phyloP scores from a whole-genome alignment of 1,140 invertebrate species.

The Patella vulgata region DNA sequence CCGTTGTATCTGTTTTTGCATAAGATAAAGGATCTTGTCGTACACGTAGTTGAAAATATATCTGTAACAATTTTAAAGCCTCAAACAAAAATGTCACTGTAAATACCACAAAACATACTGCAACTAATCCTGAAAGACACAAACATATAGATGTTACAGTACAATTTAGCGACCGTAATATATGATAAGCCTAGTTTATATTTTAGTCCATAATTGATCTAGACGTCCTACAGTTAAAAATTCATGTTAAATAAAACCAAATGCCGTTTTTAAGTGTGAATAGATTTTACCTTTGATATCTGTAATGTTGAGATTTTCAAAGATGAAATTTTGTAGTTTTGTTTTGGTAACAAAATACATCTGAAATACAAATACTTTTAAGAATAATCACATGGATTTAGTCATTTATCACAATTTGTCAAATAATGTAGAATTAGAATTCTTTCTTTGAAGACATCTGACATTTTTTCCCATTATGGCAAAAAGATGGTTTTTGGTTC shows the following conservation, averaged over 20 bases:
- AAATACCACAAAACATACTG: conserved; percentile 17
- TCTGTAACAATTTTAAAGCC: conserved; percentile 25
- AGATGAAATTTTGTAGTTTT: conserved; percentile 23
- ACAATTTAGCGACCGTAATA: too few species aligned
- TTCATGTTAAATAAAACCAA: too few species aligned
- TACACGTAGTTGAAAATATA: conserved; percentile 27
- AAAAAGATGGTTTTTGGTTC: too few species aligned
- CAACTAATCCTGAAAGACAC: conserved; percentile 21
- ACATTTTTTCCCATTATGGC: too few species aligned
- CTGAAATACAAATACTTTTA: conserved; percentile 8
- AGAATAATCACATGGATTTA: background rate
- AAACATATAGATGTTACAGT: too few species aligned
- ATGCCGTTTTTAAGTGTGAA: too few species aligned
- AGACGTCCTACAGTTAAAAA: too few species aligned
- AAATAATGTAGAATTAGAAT: too few species aligned
- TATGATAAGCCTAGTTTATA: too few species aligned
- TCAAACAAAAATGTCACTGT: conserved; percentile 26
- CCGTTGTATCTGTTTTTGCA: conserved; percentile 23
- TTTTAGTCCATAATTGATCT: too few species aligned
- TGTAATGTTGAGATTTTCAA: conserved; percentile 22
- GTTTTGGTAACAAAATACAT: conserved; percentile 17
- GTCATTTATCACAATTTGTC: background rate
- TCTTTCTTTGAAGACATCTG: too few species aligned
- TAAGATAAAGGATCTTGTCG: conserved; percentile 34
- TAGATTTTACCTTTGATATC: conserved; percentile 15